These are phyloP conservation scores for Leptodactylus fallax DNA, from an alignment of 2,797 vertebrate species.

Conservation along the genomic window DNA sequence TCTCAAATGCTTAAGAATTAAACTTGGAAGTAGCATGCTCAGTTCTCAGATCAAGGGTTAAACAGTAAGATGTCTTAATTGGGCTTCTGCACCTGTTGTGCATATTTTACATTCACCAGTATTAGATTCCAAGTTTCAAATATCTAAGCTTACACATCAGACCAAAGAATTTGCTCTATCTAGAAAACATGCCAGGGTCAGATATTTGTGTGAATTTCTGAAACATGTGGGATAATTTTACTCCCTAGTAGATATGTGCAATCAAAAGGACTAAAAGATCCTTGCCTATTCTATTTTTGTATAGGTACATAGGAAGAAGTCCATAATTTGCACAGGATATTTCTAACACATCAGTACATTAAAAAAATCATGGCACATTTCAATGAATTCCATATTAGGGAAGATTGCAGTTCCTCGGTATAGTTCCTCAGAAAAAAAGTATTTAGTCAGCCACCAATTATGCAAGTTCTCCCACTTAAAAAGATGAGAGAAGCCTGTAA, in stretches of 20 bases:
- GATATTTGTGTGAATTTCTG: constrained; percentile 47
- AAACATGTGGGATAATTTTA: constrained; percentile 61
- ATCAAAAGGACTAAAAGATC: background rate
- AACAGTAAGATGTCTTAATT: constrained; percentile 49
- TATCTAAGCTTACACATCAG: constrained; percentile 45
- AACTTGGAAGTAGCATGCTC: background rate
- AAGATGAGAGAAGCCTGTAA: too few species aligned
- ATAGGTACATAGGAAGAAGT: background rate
- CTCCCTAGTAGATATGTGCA: constrained; percentile 17
- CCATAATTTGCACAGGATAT: background rate
- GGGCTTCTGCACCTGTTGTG: constrained; percentile 54
- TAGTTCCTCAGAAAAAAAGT: too few species aligned
- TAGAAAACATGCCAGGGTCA: constrained; percentile 47
- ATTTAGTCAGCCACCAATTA: too few species aligned
- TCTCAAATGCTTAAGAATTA: constrained; percentile 8
- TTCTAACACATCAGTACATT: too few species aligned
- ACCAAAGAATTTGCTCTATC: constrained; percentile 54
- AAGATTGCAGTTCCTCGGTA: too few species aligned
- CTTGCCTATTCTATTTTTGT: background rate
- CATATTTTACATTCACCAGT: constrained; percentile 53
- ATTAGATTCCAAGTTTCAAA: constrained; percentile 57
- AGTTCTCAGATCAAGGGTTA: constrained; percentile 26
- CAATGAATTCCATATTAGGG: background rate
- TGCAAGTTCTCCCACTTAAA: too few species aligned
- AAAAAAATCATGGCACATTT: background rate